Base-by-base conservation (phyloP, 2,797 vertebrate species). In the Sphaeramia orbicularis region DNA sequence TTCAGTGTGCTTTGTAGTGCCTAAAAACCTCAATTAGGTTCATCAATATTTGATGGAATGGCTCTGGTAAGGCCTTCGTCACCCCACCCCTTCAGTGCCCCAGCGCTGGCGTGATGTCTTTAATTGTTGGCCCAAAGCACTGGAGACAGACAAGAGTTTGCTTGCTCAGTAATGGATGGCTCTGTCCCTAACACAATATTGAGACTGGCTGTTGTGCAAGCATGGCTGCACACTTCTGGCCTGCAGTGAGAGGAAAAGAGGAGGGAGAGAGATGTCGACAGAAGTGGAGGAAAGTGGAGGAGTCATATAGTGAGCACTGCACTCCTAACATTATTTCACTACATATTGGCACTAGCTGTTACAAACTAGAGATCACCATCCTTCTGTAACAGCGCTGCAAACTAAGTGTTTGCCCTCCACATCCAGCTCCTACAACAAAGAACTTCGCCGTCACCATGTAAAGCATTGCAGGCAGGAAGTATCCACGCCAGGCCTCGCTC, bases 121-220 rank as follows among this genome's bases (percentile, higher is more conserved):
- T 94, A 93, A 94, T 93, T 93, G 91, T 90, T 94, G 91, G 93
- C 92, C 92, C 87, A 91, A 91, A 94, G 94, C 93, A 78, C 81
- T 80, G 81, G 63, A 93, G 92, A 93, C 86, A 92, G 91, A 93
- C 91, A 93, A 72, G 76, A 92, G 86, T 90, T 89, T 89, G 88
- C 92, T 94, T 94, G 84, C 88, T 91, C 90, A 83, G 90, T 94
- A 94, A 94, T 93, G 88, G 89, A 94, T 93, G 92, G 83, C 81
- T 87, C 69, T 76, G 83, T 90, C 83, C 78, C 76, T 81, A 84
- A 87, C 85, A 92, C 88, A 93, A 93, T 89, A 93, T 89, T 87
- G 84, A 88, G 87, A 85, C 80, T 89, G 81, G 85, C 77, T 88
- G 72, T 86, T 84, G 81, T 85, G 81, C 65, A 66, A 80, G 82